Evolutionary conservation across 2,888 invertebrate species (phyloP).

Genomic region (Acleris emargana): DNA sequence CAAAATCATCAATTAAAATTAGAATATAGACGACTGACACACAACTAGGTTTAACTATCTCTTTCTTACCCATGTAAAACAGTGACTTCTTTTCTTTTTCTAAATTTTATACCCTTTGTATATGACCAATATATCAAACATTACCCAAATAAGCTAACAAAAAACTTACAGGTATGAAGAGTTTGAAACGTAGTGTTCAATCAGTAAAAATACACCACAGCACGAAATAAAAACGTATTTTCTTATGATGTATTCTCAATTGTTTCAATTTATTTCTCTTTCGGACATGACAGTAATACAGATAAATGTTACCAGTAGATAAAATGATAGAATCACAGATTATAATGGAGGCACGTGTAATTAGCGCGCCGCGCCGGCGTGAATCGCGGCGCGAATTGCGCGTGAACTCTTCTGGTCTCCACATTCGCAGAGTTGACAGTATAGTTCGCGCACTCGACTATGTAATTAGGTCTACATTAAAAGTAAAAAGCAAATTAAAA

Average conservation of each 20-base stretch:
- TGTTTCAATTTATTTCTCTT: constrained; percentile 55
- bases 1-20: constrained; percentile 35
- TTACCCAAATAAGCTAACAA: constrained; percentile 10
- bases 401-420: too few relatives aligned
- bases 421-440: too few relatives aligned
- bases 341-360: too few relatives aligned
- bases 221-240: constrained; percentile 45
- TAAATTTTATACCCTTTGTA: constrained; percentile 35
- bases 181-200: constrained; percentile 43
- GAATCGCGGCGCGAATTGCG: too few relatives aligned
- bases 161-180: constrained; percentile 49
- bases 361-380: too few relatives aligned
- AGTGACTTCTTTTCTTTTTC: constrained; percentile 35
- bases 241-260: constrained; percentile 53
- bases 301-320: constrained; percentile 25
- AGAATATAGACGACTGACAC: constrained; percentile 50
- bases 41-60: constrained; percentile 43
- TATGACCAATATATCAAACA: constrained; percentile 20
- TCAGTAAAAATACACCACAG: constrained; percentile 47
- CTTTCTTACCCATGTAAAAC: constrained; percentile 45
- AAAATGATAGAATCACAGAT: not conserved
- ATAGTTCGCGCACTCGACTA: too few relatives aligned
- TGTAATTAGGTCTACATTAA: too few relatives aligned
- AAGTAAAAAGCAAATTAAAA: too few relatives aligned
- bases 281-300: constrained; percentile 39